Evolutionary conservation across 2,888 invertebrate genomes (phyloP).

Genomic region (Cephus rjabovi): DNA sequence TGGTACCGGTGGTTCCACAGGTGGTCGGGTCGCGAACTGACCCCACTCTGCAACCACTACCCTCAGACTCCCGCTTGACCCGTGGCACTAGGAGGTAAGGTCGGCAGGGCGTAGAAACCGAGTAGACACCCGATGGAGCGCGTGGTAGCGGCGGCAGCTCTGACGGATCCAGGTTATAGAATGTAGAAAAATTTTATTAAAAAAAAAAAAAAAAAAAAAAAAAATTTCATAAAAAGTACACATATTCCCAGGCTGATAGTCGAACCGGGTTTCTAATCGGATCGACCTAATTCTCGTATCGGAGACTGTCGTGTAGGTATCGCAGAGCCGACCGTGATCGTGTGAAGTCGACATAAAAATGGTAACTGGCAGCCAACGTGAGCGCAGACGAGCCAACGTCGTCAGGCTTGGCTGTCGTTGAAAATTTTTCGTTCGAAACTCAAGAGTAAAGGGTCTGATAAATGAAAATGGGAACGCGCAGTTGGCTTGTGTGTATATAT

Average conservation of each 20-base stretch:
- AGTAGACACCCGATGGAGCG: neutral
- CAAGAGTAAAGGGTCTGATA: neutral
- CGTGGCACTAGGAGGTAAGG: neutral
- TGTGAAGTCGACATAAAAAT: conserved; percentile 24
- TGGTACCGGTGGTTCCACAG: conserved; percentile 27
- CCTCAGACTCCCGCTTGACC: conserved; percentile 35
- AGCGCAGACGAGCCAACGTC: neutral
- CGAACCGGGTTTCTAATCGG: conserved; percentile 11
- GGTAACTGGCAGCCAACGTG: neutral
- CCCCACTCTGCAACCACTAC: conserved; percentile 42
- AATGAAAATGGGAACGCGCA: neutral
- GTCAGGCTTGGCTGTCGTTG: neutral
- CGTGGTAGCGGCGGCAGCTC: neutral
- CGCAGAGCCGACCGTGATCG: conserved; percentile 23
- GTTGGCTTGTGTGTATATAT: neutral
- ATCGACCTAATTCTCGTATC: conserved; percentile 33
- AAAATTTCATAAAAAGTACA: neutral
- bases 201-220: neutral
- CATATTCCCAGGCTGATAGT: neutral
- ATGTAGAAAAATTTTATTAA: neutral
- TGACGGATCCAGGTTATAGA: neutral
- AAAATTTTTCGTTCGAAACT: neutral
- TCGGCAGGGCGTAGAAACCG: neutral
- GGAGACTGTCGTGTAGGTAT: conserved; percentile 29
- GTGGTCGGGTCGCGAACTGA: conserved; percentile 62